Percentiles rank a stretch among this genome's conserved stretches.
Evolutionary conservation across 2,888 invertebrate species (phyloP).

Genomic region (Brenthis ino): DNA sequence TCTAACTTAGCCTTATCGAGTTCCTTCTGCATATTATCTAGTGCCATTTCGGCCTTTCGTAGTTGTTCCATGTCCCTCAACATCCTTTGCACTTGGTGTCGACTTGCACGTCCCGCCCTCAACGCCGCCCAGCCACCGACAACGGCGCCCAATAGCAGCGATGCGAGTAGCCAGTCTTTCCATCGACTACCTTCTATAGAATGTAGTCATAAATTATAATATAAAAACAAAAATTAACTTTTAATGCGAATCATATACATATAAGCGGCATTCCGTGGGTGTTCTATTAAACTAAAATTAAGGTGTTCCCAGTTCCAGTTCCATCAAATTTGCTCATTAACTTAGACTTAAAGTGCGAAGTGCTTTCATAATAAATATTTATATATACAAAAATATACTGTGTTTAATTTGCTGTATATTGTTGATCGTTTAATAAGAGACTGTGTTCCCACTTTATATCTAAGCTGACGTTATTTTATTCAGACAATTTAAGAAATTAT

Average conservation of each 20-base stretch:
- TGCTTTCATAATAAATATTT: background rate
- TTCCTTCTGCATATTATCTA: slow-evolving; percentile 92
- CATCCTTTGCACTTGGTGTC: slow-evolving; percentile 94
- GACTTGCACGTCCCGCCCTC: slow-evolving; percentile 93
- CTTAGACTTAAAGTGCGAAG: slow-evolving; percentile 1
- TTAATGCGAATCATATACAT: background rate
- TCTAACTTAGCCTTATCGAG: slow-evolving; percentile 92
- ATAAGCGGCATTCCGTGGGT: slow-evolving; percentile 5
- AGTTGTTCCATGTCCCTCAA: slow-evolving; percentile 96
- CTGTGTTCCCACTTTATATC: slow-evolving; percentile 4
- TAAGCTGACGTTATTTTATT: slow-evolving; percentile 15
- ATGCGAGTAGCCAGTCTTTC: slow-evolving; percentile 95
- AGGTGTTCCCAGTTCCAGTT: too few relatives aligned
- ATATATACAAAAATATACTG: background rate
- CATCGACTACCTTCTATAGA: slow-evolving; percentile 87
- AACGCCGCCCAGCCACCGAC: slow-evolving; percentile 96
- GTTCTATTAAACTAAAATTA: background rate
- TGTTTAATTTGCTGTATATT: background rate
- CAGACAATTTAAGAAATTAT: slow-evolving; percentile 16
- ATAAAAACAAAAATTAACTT: slow-evolving; percentile 1
- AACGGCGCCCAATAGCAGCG: slow-evolving; percentile 90
- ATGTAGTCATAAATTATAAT: slow-evolving; percentile 8
- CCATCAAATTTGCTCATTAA: background rate
- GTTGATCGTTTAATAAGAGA: background rate
- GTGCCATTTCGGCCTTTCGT: slow-evolving; percentile 93